A percentile compares a stretch with the other conserved stretches of the same genome.
phyloP scores from a whole-genome alignment of 1,140 invertebrate species.

The Papilio glaucus region DNA sequence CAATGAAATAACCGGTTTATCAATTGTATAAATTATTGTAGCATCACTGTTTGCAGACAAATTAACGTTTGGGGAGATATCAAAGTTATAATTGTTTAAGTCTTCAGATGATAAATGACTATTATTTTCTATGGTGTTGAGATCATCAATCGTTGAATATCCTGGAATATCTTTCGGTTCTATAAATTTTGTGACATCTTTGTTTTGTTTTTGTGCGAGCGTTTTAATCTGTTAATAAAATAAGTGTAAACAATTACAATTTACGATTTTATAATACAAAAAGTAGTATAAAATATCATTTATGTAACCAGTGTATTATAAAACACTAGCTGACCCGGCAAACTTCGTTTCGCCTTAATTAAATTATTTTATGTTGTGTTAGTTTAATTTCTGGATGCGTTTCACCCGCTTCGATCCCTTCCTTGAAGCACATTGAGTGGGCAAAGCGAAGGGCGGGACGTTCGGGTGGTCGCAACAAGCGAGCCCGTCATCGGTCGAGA shows the following conservation, averaged over 20 bases:
- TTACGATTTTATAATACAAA: too few relatives aligned
- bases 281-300: too few relatives aligned
- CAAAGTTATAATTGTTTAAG: neutral
- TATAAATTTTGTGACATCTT: neutral
- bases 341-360: too few relatives aligned
- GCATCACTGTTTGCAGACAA: constrained; percentile 33
- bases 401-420: too few relatives aligned
- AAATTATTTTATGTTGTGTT: too few relatives aligned
- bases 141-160: constrained; percentile 54
- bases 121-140: constrained; percentile 38
- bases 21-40: constrained; percentile 45
- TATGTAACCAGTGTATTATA: too few relatives aligned
- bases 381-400: too few relatives aligned
- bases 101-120: constrained; percentile 15
- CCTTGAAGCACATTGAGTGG: too few relatives aligned
- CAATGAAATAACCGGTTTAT: constrained; percentile 51
- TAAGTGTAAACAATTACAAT: neutral
- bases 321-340: too few relatives aligned
- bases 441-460: too few relatives aligned
- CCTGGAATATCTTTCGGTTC: constrained; percentile 42
- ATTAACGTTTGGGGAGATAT: neutral
- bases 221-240: neutral
- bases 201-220: neutral
- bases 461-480: too few relatives aligned
- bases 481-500: too few relatives aligned